Evolutionary conservation across 2,113 vertebrate species (phyloP).

Genomic region (Patagioenas fasciata): DNA sequence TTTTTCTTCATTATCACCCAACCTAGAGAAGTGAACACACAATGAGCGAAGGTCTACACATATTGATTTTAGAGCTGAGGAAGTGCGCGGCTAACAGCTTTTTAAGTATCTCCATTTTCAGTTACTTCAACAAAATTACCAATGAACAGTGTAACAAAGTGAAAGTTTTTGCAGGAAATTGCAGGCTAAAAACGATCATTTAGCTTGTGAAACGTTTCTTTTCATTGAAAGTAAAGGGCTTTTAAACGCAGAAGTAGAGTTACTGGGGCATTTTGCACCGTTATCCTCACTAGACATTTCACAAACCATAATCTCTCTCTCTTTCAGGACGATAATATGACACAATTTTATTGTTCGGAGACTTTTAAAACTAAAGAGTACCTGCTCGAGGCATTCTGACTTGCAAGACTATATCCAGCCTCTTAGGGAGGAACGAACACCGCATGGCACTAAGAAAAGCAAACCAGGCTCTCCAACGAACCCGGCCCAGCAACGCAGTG

Average conservation of each 20-base stretch:
- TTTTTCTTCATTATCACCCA: conserved; percentile 64
- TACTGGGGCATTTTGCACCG: neutral
- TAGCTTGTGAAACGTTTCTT: conserved; percentile 47
- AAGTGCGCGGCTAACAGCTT: conserved; percentile 60
- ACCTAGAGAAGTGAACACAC: conserved; percentile 3
- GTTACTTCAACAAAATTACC: conserved; percentile 71
- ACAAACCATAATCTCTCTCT: conserved; percentile 18
- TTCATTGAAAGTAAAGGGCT: conserved; percentile 40
- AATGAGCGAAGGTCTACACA: conserved; percentile 25
- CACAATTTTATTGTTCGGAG: neutral
- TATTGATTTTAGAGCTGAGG: conserved; percentile 58
- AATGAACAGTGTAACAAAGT: conserved; percentile 37
- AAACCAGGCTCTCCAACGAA: neutral
- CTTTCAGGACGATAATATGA: conserved; percentile 18
- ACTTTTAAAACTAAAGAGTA: neutral
- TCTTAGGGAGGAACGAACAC: neutral
- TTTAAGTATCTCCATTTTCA: conserved; percentile 71
- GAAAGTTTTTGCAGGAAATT: conserved; percentile 66
- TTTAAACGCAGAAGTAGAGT: conserved; percentile 21
- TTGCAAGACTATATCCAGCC: neutral
- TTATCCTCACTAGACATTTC: conserved; percentile 6
- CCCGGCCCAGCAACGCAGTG: neutral
- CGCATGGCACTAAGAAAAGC: neutral
- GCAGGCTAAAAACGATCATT: conserved; percentile 49
- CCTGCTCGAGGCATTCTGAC: neutral